Conservation (phyloP, 2,113 vertebrate genomes). For the Rhabdornis inornatus region DNA sequence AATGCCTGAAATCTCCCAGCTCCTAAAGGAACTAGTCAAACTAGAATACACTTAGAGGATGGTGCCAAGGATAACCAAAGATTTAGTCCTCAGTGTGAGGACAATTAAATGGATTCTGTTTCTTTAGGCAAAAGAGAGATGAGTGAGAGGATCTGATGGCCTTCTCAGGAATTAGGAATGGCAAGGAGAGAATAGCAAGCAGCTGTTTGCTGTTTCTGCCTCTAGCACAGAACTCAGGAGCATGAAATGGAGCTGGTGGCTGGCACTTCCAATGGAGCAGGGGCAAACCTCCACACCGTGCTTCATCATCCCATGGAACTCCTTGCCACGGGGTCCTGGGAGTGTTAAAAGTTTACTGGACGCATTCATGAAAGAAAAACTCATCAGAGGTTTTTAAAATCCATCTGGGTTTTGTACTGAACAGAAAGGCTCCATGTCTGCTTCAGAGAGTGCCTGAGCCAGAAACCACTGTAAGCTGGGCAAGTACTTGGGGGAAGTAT, state of each 20-base stretch:
- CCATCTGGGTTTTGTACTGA: constrained; percentile 41
- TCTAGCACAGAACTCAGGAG: background rate
- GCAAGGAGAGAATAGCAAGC: background rate
- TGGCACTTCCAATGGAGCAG: background rate
- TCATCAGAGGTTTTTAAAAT: constrained; percentile 4
- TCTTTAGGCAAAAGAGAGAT: background rate
- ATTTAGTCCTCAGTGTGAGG: background rate
- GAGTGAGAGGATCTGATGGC: background rate
- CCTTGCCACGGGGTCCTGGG: background rate
- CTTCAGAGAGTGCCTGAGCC: constrained; percentile 2
- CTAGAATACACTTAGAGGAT: background rate
- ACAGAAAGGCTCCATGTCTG: constrained; percentile 4
- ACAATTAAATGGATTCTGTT: background rate
- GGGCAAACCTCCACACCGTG: background rate
- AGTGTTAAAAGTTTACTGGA: background rate
- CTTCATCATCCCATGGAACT: background rate
- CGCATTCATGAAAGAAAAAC: background rate
- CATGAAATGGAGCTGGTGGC: background rate
- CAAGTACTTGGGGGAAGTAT: background rate
- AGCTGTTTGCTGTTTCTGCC: background rate
- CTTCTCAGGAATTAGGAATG: background rate
- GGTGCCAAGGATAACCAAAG: background rate
- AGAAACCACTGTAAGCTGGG: constrained; percentile 10
- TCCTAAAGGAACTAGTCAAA: background rate
- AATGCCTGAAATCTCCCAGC: background rate